Evolutionary conservation across 2,113 vertebrate species (phyloP), one percentile per base, ranked within the genome.

Genomic region (Tapirus terrestris): DNA sequence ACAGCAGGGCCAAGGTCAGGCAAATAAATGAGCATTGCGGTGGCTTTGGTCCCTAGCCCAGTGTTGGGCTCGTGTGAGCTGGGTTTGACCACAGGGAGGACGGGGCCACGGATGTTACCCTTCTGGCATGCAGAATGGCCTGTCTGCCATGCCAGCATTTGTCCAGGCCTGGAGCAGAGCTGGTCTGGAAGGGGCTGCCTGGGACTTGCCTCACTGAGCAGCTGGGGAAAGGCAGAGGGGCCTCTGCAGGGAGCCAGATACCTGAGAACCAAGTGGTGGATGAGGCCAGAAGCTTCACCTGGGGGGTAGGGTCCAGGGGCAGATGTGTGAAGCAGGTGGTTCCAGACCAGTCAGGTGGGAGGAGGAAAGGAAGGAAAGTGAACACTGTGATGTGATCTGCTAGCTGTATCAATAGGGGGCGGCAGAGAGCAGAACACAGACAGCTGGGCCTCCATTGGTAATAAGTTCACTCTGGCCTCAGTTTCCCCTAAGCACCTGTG

Each of bases 401-500:
- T 76, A 33, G 18, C 68, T 95, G 76, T 75, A 25, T 79, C 79
- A 10, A 85, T 23, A 96, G 95, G 83, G 89, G 83, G 83, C 7
- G 39, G 23, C 83, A 97, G 87, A 97, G 92, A 89, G 87, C 92
- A 89, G 68, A 75, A 70, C 65, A 88, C 58, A 58, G 65, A 48
- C 1, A n/a, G 25, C 4, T 33, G 63, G 56, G 10, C 60, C 73
- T 79, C 84, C 13, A 1, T 12, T 33, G 43, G 6, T n/a, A 31
- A 0, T 53, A 60, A 70, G 63, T 56, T 31, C 58, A 43, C 39
- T 3, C 12, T 3, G 3, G n/a, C 25, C 91, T 96, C 83, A 76
- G 61, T 94, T 94, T 94, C 87, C 80, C 61, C 82, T 31, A 18
- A 95, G 77, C 39, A 70, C 51, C 67, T 23, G 53, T 60, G 43